Conservation (phyloP, 2,113 vertebrate genomes). For the Planiliza haematocheilus region DNA sequence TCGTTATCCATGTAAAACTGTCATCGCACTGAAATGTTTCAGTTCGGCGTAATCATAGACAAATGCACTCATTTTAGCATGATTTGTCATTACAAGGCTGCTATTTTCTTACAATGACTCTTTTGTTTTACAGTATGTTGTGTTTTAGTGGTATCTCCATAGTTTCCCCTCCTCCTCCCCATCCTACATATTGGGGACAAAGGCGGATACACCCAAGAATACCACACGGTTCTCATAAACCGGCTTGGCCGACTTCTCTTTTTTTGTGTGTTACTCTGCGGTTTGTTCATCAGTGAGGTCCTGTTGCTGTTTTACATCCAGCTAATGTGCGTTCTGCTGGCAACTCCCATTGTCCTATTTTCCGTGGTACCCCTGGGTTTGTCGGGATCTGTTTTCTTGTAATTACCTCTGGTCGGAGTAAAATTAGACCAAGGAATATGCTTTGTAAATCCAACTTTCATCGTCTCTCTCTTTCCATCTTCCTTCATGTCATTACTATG, state of each 20-base stretch:
- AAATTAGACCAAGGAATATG: background rate
- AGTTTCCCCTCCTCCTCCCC: background rate
- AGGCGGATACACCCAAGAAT: slow-evolving; percentile 45
- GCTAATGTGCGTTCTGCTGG: slow-evolving; percentile 8
- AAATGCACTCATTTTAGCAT: background rate
- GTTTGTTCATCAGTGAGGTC: slow-evolving; percentile 42
- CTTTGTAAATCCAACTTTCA: background rate
- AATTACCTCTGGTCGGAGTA: background rate
- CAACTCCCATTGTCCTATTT: slow-evolving; percentile 61
- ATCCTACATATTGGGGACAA: slow-evolving; percentile 28
- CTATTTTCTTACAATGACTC: background rate
- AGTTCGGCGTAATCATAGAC: background rate
- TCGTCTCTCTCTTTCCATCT: background rate
- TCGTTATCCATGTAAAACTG: too few relatives aligned
- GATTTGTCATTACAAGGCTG: background rate
- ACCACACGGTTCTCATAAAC: slow-evolving; percentile 53
- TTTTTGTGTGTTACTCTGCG: slow-evolving; percentile 14
- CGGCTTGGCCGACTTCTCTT: background rate
- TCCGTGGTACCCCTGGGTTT: slow-evolving; percentile 1
- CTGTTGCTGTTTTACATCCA: slow-evolving; percentile 47
- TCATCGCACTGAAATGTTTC: background rate
- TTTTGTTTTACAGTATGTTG: background rate
- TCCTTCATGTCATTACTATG: background rate
- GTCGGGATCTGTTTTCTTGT: slow-evolving; percentile 6
- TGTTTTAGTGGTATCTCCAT: slow-evolving; percentile 20